Base-by-base conservation (phyloP, 2,797 vertebrate genomes). In the Picus viridis region DNA sequence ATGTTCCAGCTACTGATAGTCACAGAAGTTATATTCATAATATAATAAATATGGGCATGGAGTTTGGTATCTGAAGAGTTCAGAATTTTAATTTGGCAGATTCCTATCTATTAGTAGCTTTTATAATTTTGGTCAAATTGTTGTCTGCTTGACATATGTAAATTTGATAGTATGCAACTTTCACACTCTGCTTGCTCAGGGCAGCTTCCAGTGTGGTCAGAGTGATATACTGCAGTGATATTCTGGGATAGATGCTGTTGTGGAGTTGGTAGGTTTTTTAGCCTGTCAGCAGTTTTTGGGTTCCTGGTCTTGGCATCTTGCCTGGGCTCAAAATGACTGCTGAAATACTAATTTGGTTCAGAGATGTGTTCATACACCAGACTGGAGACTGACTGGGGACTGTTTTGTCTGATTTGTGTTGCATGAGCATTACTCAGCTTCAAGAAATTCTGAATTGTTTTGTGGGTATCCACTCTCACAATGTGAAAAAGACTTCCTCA, bases 101-200 rank as follows among this genome's bases (percentile, higher is more conserved):
- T 89, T 77, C 15, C 20, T 88, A 7, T 54, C 7, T 72, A 79
- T 91, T 85, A 92, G 74, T 74, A 82, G 57, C 54, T 79, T 96
- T 82, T 79, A 86, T 12, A 54, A 95, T 93, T 95, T 92, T 77
- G n/a, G 16, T 84, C 71, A 77, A 77, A 71, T 71, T 92, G 12
- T 84, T 84, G 69, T 88, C 92, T 91, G 41, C 14, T 88, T 91
- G 72, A 84, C 64, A 27, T 73, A 80, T 85, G 47, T 77, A 96
- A 92, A 81, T 92, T 86, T 77, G 81, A 83, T 82, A 54, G 23
- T 2, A 1, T 71, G 45, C n/a, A 80, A 89, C 75, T 62, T 92
- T 91, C 41, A 75, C 26, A 29, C 30, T 86, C 8, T 88, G 58
- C 27, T 90, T 34, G 22, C 61, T 76, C 61, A 76, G 4, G 13